Conservation (phyloP, 1,140 invertebrate genomes). For the Drosophila chauvacae region DNA sequence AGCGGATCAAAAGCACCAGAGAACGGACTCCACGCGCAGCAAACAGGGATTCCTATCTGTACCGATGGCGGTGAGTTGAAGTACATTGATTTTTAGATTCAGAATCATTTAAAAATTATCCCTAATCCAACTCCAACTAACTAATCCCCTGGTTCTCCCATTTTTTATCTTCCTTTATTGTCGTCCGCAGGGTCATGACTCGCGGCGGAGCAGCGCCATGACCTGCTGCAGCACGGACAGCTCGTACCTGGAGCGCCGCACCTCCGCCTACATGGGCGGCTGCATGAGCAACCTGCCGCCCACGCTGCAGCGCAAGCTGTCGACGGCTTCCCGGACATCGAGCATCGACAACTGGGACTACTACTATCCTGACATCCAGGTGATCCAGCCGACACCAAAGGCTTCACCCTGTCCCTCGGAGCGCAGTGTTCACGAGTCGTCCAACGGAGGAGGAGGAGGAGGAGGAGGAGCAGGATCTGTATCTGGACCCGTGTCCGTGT, state of each 20-base stretch:
- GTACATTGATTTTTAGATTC: background rate
- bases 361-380: constrained; percentile 90
- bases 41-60: constrained; percentile 85
- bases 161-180: background rate
- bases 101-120: background rate
- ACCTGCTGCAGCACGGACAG: constrained; percentile 93
- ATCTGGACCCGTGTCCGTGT: background rate
- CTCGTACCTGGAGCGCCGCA: constrained; percentile 91
- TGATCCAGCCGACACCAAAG: constrained; percentile 91
- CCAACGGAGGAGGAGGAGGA: constrained; percentile 7
- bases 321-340: constrained; percentile 82
- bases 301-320: constrained; percentile 80
- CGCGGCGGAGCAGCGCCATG: constrained; percentile 90
- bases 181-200: constrained; percentile 82
- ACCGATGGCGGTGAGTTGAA: constrained; percentile 73
- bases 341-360: constrained; percentile 86
- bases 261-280: constrained; percentile 90
- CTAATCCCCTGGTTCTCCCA: background rate
- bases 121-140: background rate
- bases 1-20: constrained; percentile 47
- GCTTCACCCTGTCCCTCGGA: constrained; percentile 93
- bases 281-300: constrained; percentile 86
- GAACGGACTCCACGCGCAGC: constrained; percentile 81
- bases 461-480: background rate
- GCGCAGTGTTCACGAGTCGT: constrained; percentile 73